Conservation (phyloP, 2,797 vertebrate species). For the Sebastiscus albofasciatus region DNA sequence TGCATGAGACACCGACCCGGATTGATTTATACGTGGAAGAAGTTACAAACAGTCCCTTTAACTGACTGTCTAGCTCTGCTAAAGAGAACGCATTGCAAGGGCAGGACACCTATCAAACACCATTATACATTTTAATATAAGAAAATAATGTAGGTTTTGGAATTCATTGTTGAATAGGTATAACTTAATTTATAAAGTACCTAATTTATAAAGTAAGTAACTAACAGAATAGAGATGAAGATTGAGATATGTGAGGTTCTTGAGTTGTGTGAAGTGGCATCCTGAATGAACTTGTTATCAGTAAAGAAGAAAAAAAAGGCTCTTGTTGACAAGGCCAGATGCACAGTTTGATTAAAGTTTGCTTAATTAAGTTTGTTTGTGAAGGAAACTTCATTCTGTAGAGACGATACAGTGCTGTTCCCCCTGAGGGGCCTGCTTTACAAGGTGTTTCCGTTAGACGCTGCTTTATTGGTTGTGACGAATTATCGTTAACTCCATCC, state of each 20-base stretch:
- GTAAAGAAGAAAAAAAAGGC: background rate
- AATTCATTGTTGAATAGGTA: background rate
- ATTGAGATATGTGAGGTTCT: background rate
- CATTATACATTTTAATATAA: background rate
- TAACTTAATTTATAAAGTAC: background rate
- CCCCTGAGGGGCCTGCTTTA: background rate
- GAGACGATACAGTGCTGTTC: background rate
- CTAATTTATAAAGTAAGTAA: background rate
- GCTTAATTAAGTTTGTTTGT: constrained; percentile 28
- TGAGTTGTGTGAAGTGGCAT: background rate
- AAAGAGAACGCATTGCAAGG: no score
- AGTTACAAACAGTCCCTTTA: no score
- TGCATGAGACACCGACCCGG: no score
- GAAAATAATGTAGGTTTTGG: background rate
- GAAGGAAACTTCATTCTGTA: background rate
- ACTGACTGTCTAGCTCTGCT: no score
- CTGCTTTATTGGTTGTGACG: constrained; percentile 13
- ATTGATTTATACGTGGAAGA: no score
- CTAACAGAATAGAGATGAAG: background rate
- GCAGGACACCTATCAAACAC: no score
- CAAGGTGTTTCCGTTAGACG: background rate
- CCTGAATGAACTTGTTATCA: background rate
- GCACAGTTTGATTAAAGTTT: constrained; percentile 48
- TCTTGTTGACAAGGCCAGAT: constrained; percentile 16
- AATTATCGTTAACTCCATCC: background rate